Percentiles rank a stretch among this genome's conserved stretches.
phyloP scores from a whole-genome alignment of 2,113 vertebrate species.

The Etheostoma spectabile region DNA sequence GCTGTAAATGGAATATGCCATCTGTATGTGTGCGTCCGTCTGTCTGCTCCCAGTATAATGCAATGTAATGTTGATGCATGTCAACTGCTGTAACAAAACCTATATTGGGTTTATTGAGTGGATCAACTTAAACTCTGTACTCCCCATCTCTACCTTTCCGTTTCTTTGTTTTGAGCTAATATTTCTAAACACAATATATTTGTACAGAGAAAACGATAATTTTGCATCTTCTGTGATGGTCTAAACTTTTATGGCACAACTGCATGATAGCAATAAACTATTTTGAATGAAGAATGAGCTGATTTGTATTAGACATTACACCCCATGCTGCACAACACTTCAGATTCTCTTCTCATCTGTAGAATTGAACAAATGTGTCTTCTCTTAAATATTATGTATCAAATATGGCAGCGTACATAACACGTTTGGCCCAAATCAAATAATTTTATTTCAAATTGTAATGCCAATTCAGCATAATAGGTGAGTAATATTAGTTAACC shows the following conservation, averaged over 20 bases:
- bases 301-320: neutral
- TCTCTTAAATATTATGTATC: neutral
- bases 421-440: neutral
- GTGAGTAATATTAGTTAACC: neutral
- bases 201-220: conserved; percentile 79
- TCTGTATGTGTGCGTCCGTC: conserved; percentile 54
- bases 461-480: neutral
- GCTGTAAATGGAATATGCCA: conserved; percentile 69
- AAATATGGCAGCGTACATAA: neutral
- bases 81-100: conserved; percentile 76
- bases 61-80: conserved; percentile 84
- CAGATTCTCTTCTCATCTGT: no score
- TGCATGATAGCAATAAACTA: conserved; percentile 90
- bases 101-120: conserved; percentile 65
- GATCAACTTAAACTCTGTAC: conserved; percentile 46
- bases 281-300: conserved; percentile 82
- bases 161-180: conserved; percentile 76
- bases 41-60: conserved; percentile 73
- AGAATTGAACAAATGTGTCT: neutral
- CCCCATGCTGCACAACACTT: neutral
- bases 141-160: conserved; percentile 32
- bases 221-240: conserved; percentile 86
- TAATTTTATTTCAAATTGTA: neutral
- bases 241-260: conserved; percentile 84
- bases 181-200: conserved; percentile 81